These are phyloP conservation scores for Orgyia antiqua DNA, from an alignment of 2,888 invertebrate genomes.

Conservation along the genomic window DNA sequence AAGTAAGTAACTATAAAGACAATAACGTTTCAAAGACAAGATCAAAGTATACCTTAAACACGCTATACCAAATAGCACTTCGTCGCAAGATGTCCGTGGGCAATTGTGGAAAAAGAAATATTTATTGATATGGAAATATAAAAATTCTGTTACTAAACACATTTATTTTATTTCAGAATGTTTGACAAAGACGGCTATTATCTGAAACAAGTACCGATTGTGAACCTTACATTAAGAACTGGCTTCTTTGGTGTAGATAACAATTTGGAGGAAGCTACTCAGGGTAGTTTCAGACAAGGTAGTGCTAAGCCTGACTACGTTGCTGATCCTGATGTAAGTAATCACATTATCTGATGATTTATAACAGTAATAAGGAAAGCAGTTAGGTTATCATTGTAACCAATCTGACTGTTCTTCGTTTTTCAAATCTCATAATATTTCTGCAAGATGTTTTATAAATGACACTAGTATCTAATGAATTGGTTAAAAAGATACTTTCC, in stretches of 20 bases:
- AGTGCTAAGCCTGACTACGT: conserved; percentile 43
- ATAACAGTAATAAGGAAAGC: no score
- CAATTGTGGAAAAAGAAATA: background rate
- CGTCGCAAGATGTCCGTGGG: background rate
- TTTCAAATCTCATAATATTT: no score
- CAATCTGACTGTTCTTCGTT: no score
- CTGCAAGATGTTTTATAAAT: no score
- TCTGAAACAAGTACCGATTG: conserved; percentile 37
- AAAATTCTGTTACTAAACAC: no score
- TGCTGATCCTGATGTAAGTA: conserved; percentile 52
- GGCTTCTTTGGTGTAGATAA: conserved; percentile 43
- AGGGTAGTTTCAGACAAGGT: conserved; percentile 49
- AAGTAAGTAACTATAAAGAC: conserved; percentile 29
- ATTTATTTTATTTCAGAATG: conserved; percentile 30
- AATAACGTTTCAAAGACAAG: no score
- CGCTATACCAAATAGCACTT: no score
- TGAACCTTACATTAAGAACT: conserved; percentile 43
- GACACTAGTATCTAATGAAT: no score
- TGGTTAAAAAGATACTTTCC: no score
- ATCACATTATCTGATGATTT: background rate
- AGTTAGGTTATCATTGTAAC: no score
- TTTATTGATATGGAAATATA: no score
- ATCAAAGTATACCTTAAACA: no score
- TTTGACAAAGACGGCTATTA: conserved; percentile 40
- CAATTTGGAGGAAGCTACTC: conserved; percentile 46